Percentiles rank a stretch among this genome's conserved stretches.
Conservation (phyloP, 2,797 vertebrate species). For the Chelonia mydas region DNA sequence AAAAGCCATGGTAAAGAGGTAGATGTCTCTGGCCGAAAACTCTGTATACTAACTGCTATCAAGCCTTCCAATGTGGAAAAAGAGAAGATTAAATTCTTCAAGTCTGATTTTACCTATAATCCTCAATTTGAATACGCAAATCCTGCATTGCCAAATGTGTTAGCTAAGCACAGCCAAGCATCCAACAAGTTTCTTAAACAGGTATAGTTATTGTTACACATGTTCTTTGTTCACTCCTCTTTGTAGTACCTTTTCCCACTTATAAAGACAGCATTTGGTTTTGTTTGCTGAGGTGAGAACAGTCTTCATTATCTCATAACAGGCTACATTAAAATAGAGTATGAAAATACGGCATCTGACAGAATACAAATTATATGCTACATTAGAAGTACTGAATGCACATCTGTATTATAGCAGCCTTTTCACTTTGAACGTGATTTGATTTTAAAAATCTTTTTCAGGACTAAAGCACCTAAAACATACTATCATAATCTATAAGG, state of each 20-base stretch:
- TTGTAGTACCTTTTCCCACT: neutral
- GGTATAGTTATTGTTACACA: conserved; percentile 77
- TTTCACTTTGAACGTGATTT: neutral
- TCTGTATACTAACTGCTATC: conserved; percentile 91
- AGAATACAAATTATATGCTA: neutral
- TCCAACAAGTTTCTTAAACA: conserved; percentile 93
- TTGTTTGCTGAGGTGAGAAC: neutral
- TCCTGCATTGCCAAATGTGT: conserved; percentile 81
- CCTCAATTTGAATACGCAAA: conserved; percentile 94
- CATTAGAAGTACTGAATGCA: neutral
- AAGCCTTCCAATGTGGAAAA: conserved; percentile 93
- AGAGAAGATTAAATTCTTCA: conserved; percentile 91
- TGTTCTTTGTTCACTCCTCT: neutral
- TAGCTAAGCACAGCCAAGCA: conserved; percentile 87
- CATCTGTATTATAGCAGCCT: neutral
- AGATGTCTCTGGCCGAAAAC: conserved; percentile 81
- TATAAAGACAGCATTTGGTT: neutral
- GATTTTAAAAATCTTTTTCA: neutral
- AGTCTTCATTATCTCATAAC: neutral
- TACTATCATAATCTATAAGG: neutral
- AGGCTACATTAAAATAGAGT: neutral
- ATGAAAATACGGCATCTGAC: neutral
- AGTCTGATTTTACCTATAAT: conserved; percentile 89
- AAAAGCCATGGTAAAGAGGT: conserved; percentile 76
- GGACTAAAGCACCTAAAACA: neutral